Percentiles rank a stretch among this genome's conserved stretches.
Conservation (phyloP, 2,888 invertebrate species). For the Mythimna vitellina region DNA sequence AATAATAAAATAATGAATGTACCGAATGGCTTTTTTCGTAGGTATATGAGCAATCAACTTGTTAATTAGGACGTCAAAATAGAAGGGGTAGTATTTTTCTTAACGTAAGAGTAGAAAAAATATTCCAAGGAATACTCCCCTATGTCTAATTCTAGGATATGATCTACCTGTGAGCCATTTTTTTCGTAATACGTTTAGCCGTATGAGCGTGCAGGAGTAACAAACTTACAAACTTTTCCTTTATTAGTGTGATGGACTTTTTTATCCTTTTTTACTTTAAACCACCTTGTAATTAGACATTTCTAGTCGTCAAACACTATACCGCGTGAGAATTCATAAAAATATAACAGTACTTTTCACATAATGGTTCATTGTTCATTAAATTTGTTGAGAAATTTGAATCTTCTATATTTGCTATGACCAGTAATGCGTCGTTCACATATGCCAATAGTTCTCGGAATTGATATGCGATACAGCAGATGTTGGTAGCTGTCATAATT, state of each 20-base stretch:
- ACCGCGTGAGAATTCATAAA: slow-evolving; percentile 39
- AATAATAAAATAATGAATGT: background rate
- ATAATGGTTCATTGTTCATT: slow-evolving; percentile 42
- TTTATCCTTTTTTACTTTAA: background rate
- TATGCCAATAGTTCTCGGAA: slow-evolving; percentile 46
- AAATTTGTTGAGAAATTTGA: slow-evolving; percentile 21
- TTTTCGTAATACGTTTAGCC: too few relatives aligned
- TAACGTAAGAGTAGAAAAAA: too few relatives aligned
- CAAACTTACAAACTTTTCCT: too few relatives aligned
- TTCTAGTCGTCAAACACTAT: background rate
- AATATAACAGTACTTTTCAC: slow-evolving; percentile 19
- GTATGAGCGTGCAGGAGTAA: too few relatives aligned
- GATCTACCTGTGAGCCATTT: too few relatives aligned
- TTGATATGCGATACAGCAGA: slow-evolving; percentile 35
- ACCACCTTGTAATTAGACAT: background rate
- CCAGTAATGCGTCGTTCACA: slow-evolving; percentile 17
- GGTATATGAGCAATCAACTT: too few relatives aligned
- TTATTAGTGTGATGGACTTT: background rate
- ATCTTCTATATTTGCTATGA: slow-evolving; percentile 30
- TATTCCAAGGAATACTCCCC: too few relatives aligned
- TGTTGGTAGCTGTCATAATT: slow-evolving; percentile 23
- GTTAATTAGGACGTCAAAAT: too few relatives aligned
- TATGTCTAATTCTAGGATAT: too few relatives aligned
- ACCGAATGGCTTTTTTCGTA: background rate
- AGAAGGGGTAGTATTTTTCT: too few relatives aligned